These are phyloP conservation scores for Leptocoma aspasia DNA, from an alignment of 2,113 vertebrate species.

Conservation along the genomic window DNA sequence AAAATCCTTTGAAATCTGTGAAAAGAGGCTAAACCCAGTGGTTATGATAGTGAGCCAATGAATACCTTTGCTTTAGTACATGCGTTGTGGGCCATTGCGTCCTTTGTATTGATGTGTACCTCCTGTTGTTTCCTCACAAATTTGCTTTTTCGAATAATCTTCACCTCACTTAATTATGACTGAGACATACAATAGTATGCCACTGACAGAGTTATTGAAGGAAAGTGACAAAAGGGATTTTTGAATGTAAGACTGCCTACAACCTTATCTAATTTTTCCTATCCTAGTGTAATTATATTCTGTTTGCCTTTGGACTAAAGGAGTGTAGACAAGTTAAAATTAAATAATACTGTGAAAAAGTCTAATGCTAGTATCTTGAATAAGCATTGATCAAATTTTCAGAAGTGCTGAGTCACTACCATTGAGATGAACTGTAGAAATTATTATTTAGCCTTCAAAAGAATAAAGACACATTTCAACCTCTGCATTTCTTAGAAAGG, in stretches of 20 bases:
- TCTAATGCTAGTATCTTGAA: neutral
- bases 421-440: neutral
- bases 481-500: neutral
- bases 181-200: neutral
- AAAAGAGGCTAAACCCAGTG: neutral
- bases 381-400: conserved; percentile 8
- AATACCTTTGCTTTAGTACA: neutral
- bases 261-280: conserved; percentile 17
- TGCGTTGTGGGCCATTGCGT: neutral
- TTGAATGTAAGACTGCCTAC: neutral
- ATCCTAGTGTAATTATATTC: conserved; percentile 1
- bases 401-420: neutral
- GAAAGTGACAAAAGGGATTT: neutral
- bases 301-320: conserved; percentile 32
- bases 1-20: neutral
- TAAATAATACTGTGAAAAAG: neutral
- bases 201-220: neutral
- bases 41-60: neutral
- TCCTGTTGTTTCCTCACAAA: neutral
- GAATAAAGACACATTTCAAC: neutral
- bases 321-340: conserved; percentile 11
- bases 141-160: neutral
- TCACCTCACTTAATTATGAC: neutral
- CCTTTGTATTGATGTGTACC: neutral
- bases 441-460: neutral